phyloP scores from a whole-genome alignment of 2,797 vertebrate genomes.

The Mastacembelus armatus region DNA sequence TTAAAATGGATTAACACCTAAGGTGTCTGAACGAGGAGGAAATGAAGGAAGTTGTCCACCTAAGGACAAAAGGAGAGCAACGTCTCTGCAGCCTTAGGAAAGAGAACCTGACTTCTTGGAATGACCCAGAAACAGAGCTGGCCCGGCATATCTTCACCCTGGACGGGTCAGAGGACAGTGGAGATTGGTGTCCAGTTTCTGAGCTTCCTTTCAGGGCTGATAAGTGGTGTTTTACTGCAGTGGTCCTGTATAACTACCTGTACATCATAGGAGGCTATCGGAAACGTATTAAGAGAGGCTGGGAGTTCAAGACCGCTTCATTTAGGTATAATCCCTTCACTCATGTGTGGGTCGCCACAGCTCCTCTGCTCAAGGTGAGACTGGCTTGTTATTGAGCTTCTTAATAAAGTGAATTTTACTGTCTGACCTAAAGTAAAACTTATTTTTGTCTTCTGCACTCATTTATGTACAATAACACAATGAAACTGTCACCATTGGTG shows the following conservation, averaged over 20 bases:
- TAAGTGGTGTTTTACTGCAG: slow-evolving; percentile 87
- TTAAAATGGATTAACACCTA: slow-evolving; percentile 2
- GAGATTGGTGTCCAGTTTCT: slow-evolving; percentile 72
- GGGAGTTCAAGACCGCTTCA: slow-evolving; percentile 85
- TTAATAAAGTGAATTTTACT: not conserved
- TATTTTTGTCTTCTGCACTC: not conserved
- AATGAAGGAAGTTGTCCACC: slow-evolving; percentile 58
- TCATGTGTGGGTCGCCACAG: slow-evolving; percentile 74
- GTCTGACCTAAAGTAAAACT: not conserved
- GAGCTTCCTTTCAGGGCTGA: slow-evolving; percentile 84
- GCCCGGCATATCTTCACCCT: slow-evolving; percentile 75
- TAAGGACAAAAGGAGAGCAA: slow-evolving; percentile 66
- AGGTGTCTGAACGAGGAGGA: slow-evolving; percentile 67
- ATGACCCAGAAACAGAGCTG: slow-evolving; percentile 65
- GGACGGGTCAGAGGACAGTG: slow-evolving; percentile 56
- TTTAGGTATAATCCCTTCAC: slow-evolving; percentile 85
- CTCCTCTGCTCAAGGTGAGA: slow-evolving; percentile 83
- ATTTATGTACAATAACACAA: slow-evolving; percentile 9
- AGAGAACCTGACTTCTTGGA: slow-evolving; percentile 81
- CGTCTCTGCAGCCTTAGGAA: slow-evolving; percentile 82
- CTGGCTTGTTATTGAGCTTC: not conserved
- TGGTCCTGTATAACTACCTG: slow-evolving; percentile 85
- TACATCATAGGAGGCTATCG: slow-evolving; percentile 86
- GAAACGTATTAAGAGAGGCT: slow-evolving; percentile 74
- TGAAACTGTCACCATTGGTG: slow-evolving; percentile 34